Base-by-base conservation (phyloP, 1,140 invertebrate species). In the Drosophila paulistorum region DNA sequence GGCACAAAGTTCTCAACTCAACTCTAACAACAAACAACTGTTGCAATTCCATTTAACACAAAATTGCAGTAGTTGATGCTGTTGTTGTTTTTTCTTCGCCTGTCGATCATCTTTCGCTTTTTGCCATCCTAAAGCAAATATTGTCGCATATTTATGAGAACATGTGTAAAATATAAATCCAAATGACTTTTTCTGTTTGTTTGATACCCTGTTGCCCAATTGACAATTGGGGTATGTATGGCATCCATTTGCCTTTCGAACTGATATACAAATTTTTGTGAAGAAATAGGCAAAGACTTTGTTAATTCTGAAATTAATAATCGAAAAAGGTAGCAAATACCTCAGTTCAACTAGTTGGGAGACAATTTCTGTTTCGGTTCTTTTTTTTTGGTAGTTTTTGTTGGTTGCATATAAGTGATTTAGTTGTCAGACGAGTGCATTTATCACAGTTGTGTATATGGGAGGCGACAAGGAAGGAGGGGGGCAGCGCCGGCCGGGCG, bases 151-250 rank as follows among this genome's bases (percentile, higher is more conserved):
- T 89, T 89, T 87, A 87, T 90, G 85, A 23, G 45, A 87, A 87
- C 84, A 87, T 87, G 84, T 87, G 84, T 87, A 87, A 81, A 68
- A 87, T 77, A 87, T 87, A 87, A 87, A 87, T 87, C 84, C 84
- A 68, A 77, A 80, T 74, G 35, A 37, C 17, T 9, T 14, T 37
- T 58, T 35, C n/a, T 35, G 14, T 58, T 42, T 14, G 3, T 13
- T 42, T 42, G 41, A n/a, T 42, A n/a, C n/a, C 11, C 41, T 42
- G 5, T 5, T 13, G 2, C 6, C 30, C 30, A 30, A 30, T 30
- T 3, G 30, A 7, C 5, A 30, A 30, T 0, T 30, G 30, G 45
- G 10, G 45, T 23, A 51, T 51, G 23, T 51, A 30, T 23, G 45
- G 14, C 7, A 20, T 0, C 14, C 0, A 10, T 30, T 30, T 30